These are phyloP conservation scores for Megaleporinus macrocephalus DNA, from an alignment of 2,113 vertebrate genomes.

Conservation along the genomic window DNA sequence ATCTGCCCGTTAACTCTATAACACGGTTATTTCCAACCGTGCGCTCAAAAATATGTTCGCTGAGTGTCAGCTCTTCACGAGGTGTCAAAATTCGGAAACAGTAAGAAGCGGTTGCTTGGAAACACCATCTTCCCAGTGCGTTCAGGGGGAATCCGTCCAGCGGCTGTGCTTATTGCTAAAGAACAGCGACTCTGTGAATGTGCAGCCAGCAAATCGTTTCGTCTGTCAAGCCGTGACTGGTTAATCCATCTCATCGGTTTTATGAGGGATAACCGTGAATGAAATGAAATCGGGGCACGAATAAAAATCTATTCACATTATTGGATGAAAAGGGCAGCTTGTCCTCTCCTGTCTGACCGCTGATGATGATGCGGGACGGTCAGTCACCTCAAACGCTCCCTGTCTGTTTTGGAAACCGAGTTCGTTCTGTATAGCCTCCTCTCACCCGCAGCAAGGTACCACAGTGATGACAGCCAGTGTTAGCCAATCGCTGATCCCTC, in stretches of 20 bases:
- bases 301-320: constrained; percentile 28
- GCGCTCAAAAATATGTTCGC: constrained; percentile 21
- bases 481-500: constrained; percentile 12
- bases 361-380: constrained; percentile 31
- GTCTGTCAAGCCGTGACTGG: not conserved
- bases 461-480: not conserved
- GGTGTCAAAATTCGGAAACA: constrained; percentile 18
- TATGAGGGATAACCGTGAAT: constrained; percentile 11
- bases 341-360: constrained; percentile 28
- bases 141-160: not conserved
- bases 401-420: constrained; percentile 21
- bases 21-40: not conserved
- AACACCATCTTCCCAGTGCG: constrained; percentile 24
- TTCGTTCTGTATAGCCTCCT: constrained; percentile 27
- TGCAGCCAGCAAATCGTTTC: not conserved
- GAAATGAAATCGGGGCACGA: not conserved
- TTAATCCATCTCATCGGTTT: not conserved
- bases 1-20: not conserved
- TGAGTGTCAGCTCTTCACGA: not conserved
- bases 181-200: not conserved
- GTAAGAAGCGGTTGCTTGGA: constrained; percentile 45
- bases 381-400: constrained; percentile 13
- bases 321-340: not conserved
- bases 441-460: not conserved
- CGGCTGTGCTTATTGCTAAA: constrained; percentile 25